Evolutionary conservation across 1,140 invertebrate genomes (phyloP).

Genomic region (Tetramorium parvispinum): DNA sequence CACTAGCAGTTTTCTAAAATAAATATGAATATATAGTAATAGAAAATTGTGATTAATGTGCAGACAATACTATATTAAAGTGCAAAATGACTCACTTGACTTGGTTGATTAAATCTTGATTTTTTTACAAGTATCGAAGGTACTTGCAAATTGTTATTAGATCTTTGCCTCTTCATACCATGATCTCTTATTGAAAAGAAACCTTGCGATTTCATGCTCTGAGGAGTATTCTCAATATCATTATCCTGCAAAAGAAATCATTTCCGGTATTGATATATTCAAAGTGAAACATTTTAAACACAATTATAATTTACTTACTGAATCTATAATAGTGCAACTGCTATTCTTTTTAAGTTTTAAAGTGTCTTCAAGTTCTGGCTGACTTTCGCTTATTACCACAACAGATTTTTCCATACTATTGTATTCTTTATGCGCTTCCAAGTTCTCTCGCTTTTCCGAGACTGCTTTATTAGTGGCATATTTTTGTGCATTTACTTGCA

Average conservation of each 20-base stretch:
- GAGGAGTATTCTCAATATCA: constrained; percentile 62
- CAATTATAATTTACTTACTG: constrained; percentile 31
- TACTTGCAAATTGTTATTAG: background rate
- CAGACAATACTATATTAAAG: constrained; percentile 1
- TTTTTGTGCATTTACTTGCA: background rate
- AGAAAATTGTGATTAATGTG: background rate
- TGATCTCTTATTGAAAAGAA: constrained; percentile 47
- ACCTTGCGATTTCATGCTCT: constrained; percentile 67
- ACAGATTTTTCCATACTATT: background rate
- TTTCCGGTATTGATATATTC: background rate
- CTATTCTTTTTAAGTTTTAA: background rate
- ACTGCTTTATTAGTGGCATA: background rate
- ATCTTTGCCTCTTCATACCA: background rate
- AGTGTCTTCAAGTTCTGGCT: background rate
- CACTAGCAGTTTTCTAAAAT: background rate
- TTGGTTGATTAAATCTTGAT: constrained; percentile 20
- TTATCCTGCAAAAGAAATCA: constrained; percentile 49
- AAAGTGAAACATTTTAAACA: background rate
- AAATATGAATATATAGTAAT: background rate
- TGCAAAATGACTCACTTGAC: background rate
- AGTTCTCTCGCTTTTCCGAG: background rate
- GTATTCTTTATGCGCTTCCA: background rate
- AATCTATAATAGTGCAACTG: background rate
- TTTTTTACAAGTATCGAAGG: constrained; percentile 65
- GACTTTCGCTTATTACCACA: background rate